A percentile compares a stretch with the other conserved stretches of the same genome.
These are phyloP conservation scores for Sphyrna mokarran DNA, from an alignment of 2,113 vertebrate genomes.

Conservation along the genomic window DNA sequence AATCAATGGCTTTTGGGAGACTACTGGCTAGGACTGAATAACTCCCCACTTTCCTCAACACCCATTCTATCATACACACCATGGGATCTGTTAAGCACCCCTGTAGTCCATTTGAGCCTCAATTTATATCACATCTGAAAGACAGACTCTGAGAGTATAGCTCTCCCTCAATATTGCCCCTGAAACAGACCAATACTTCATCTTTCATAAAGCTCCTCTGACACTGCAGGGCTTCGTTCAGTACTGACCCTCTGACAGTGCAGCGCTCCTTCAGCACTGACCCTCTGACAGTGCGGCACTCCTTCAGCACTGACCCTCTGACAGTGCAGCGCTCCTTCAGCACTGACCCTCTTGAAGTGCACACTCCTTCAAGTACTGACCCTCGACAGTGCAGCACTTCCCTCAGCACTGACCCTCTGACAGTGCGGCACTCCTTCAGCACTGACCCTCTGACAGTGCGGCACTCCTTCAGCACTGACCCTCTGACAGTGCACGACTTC, in stretches of 20 bases:
- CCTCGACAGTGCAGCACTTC: too few species aligned
- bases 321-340: neutral
- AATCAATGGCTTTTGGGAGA: neutral
- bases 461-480: neutral
- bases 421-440: neutral
- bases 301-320: neutral
- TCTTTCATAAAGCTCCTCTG: too few species aligned
- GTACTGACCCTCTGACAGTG: too few species aligned
- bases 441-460: too few species aligned
- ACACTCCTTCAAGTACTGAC: too few species aligned
- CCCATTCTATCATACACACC: neutral
- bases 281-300: too few species aligned
- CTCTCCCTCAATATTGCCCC: too few species aligned
- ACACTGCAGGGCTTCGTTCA: too few species aligned
- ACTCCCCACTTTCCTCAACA: neutral
- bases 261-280: neutral
- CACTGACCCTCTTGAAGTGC: too few species aligned
- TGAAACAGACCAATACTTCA: too few species aligned
- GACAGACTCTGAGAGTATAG: neutral
- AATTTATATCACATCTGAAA: too few species aligned
- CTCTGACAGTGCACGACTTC: neutral
- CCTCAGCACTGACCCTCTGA: neutral
- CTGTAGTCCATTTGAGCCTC: neutral
- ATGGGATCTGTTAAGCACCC: neutral
- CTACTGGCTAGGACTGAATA: neutral